Evolutionary conservation across 64 coral and sea anemone genomes (phyloP).

Genomic region (Hydrozoanthus tunicans): DNA sequence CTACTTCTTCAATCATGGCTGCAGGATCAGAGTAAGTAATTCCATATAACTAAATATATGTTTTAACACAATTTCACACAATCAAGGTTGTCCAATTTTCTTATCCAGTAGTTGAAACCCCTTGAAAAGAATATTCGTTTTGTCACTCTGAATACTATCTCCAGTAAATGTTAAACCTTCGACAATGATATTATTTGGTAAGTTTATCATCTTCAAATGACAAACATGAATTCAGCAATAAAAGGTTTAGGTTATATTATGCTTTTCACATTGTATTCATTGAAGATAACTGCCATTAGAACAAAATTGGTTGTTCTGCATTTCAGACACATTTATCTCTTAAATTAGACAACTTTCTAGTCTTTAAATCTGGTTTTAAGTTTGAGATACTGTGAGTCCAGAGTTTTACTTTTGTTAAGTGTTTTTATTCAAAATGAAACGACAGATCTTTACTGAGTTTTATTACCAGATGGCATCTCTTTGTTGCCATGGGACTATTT

Average conservation of each 20-base stretch:
- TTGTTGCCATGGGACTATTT: conserved; percentile 22
- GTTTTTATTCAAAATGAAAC: not conserved
- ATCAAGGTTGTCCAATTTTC: too few species aligned
- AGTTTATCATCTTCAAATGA: too few species aligned
- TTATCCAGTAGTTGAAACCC: too few species aligned
- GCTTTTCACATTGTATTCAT: too few species aligned
- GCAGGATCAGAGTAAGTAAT: conserved; percentile 57
- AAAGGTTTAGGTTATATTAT: too few species aligned
- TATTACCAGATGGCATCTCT: not conserved
- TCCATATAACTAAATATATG: not conserved
- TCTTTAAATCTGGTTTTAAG: not conserved
- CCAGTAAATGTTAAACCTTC: too few species aligned
- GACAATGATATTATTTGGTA: too few species aligned
- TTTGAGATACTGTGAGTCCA: not conserved
- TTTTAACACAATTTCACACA: not conserved
- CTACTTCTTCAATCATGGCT: conserved; percentile 44
- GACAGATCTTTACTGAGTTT: not conserved
- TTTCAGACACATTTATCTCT: not conserved
- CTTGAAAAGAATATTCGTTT: too few species aligned
- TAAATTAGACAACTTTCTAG: not conserved
- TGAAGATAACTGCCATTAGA: too few species aligned
- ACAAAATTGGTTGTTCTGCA: too few species aligned
- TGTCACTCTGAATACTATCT: too few species aligned
- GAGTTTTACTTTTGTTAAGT: not conserved
- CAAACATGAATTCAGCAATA: too few species aligned